Evolutionary conservation across 2,888 invertebrate genomes (phyloP), one percentile per base, ranked within the genome.

Genomic region (Diaperis boleti): DNA sequence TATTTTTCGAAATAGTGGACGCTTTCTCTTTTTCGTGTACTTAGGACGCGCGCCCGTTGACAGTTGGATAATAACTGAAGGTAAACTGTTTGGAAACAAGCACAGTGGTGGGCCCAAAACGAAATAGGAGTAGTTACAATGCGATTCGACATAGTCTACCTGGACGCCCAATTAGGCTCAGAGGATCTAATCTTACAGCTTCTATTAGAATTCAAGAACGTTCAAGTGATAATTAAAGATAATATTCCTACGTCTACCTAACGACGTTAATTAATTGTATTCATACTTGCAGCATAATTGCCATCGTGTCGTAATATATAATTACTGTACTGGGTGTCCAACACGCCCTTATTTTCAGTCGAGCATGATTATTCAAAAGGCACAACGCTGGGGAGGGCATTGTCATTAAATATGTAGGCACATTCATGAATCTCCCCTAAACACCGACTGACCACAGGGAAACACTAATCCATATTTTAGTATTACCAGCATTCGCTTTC

Each of bases 21-120:
- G 64, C 69, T 67, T 67, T 69, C 67, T 65, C 67, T 66, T 63
- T 61, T 54, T 62, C 65, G 66, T 61, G 65, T 57, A 64, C 59
- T 64, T 62, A 45, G 56, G 56, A 56, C 56, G 56, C 44, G 35
- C 31, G 33, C 47, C 18, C 29, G 49, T 59, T 59, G 59, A 59
- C 59, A 59, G 39, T 29, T 49, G 47, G 33, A 39, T 39, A 49
- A 47, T 41, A 54, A 55, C 39, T 17, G 44, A 45, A 47, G 39
- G 47, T 61, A 57, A 66, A 63, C 41, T 68, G 62, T 69, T 68
- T 68, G 62, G 45, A 69, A 69, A 68, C 69, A 69, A 64, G 59
- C 66, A 31, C 68, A 54, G 61, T 50, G 62, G 65, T 59, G 37
- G 33, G 39, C 37, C 57, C 6, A 20, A 6, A 20, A 20, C 6